Base-by-base conservation (phyloP, 2,888 invertebrate genomes). In the Anthophora plumipes region DNA sequence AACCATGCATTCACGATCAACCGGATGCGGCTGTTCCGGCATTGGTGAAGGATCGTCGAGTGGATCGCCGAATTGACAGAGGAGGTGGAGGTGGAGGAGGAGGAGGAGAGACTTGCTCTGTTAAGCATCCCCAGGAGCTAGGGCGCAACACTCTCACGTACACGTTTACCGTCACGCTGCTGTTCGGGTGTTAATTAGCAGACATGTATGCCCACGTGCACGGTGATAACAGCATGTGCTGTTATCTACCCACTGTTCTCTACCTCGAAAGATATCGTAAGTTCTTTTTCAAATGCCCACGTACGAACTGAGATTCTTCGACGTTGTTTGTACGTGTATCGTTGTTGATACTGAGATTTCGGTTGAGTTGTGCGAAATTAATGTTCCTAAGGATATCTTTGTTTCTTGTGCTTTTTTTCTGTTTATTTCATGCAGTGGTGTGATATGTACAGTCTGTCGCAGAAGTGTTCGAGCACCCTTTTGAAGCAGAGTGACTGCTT, bases 171-270 rank as follows among this genome's bases (percentile, higher is more conserved):
- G 31, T 14, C 66, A 31, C 31, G 31, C 31, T 31, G 43, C 52
- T 73, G 75, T 79, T 73, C 57, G 73, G 69, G 61, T 82, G 80
- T 79, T 84, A 89, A 88, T 89, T 84, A 74, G 82, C 85, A 85
- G 81, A 87, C 85, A 92, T 92, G 92, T 92, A 92, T 82, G 91
- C 92, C 78, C 92, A 92, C 90, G 89, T 92, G 86, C 92, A 92
- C 85, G 91, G 91, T 14, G 92, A 92, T 82, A 92, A 92, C 88
- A 92, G 92, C 91, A 91, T 92, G 90, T 92, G 92, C 90, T 92
- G 92, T 90, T 92, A 92, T 87, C 88, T 92, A 82, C 92, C 92
- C 37, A 92, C 91, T 41, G 90, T 92, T 66, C 90, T 92, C 71
- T 92, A 92, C 83, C 89, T 92, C 72, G 92, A 92, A 77, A 90